Percentiles rank a stretch among this genome's conserved stretches.
phyloP scores from a whole-genome alignment of 2,797 vertebrate genomes.

The Petrocephalus sullivani region DNA sequence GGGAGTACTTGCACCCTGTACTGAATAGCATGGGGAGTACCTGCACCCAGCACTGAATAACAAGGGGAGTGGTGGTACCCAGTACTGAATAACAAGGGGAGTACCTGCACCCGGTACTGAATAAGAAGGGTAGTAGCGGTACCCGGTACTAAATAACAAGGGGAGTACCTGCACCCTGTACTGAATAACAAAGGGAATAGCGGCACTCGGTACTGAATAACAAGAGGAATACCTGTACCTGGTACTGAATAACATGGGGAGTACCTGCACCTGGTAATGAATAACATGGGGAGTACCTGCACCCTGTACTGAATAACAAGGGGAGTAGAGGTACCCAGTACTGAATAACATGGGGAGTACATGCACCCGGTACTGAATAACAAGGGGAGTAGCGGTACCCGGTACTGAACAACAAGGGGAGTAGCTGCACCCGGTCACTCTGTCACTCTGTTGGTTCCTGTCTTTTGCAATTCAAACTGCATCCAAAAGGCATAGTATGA shows the following conservation, averaged over 20 bases:
- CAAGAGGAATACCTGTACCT: neutral
- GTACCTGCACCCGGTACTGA: neutral
- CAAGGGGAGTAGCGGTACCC: too few species aligned
- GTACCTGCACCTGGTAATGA: neutral
- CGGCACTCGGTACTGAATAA: neutral
- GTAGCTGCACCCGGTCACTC: too few species aligned
- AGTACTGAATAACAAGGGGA: neutral
- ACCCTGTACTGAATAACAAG: too few species aligned
- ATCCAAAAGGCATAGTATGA: neutral
- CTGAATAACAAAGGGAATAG: neutral
- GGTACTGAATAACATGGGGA: neutral
- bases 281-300: too few species aligned
- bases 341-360: too few species aligned
- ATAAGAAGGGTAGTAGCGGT: neutral
- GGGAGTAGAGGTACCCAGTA: too few species aligned
- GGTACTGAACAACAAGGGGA: too few species aligned
- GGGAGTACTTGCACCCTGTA: neutral
- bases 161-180: neutral
- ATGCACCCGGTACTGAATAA: too few species aligned
- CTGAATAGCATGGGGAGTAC: neutral
- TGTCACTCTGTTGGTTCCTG: neutral
- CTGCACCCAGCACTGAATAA: neutral
- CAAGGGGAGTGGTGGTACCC: neutral
- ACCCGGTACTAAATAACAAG: neutral
- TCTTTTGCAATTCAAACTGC: neutral